Percentiles rank a stretch among this genome's conserved stretches.
Conservation (phyloP, 2,113 vertebrate species). For the Eolophus roseicapilla region DNA sequence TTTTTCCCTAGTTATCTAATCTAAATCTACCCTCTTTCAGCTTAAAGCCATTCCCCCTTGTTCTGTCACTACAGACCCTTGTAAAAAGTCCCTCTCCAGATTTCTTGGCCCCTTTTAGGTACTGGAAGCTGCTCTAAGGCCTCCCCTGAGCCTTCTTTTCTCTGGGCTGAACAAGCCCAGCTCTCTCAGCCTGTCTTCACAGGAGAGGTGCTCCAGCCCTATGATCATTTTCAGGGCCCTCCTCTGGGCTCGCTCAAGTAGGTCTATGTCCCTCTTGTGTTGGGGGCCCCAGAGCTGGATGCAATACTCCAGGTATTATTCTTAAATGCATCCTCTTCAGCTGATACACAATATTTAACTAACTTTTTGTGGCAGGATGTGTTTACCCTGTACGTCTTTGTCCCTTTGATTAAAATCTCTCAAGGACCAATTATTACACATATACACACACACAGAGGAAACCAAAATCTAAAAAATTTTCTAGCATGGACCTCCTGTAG, state of each 20-base stretch:
- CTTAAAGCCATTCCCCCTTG: not conserved
- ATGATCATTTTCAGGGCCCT: not conserved
- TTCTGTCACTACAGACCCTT: not conserved
- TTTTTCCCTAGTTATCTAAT: not conserved
- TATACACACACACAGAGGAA: not conserved
- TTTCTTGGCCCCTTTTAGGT: not conserved
- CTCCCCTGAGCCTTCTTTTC: not conserved
- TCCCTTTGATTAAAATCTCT: not conserved
- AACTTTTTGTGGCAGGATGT: not conserved
- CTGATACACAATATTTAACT: not conserved
- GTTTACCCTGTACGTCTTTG: not conserved
- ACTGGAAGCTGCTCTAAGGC: not conserved
- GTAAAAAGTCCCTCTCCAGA: not conserved
- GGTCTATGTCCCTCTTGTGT: not conserved
- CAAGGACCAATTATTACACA: not conserved
- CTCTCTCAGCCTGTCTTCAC: not conserved
- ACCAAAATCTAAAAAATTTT: not conserved
- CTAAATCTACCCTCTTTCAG: not conserved
- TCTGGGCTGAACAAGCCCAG: not conserved
- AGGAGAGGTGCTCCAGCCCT: not conserved
- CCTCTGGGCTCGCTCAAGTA: not conserved
- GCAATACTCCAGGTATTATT: not conserved
- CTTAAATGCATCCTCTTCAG: not conserved
- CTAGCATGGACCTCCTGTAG: not conserved
- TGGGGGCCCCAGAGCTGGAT: not conserved